Percentiles rank a stretch among this genome's conserved stretches.
Evolutionary conservation across 2,797 vertebrate species (phyloP).

Genomic region (Fratercula arctica): DNA sequence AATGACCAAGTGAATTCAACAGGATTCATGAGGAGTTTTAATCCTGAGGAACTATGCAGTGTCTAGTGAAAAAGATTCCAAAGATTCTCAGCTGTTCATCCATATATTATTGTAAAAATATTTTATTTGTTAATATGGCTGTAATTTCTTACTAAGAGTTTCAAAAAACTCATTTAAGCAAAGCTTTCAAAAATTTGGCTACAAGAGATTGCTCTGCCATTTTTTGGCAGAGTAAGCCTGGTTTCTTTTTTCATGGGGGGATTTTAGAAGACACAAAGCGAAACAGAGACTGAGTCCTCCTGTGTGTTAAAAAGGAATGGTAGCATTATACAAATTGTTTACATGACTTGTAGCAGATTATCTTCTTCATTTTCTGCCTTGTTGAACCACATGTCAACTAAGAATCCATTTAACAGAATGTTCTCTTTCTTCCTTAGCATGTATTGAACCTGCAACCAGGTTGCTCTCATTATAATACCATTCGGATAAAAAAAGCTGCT

Average conservation of each 20-base stretch:
- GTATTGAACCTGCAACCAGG: neutral
- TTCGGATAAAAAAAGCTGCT: neutral
- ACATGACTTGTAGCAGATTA: neutral
- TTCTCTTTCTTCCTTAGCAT: neutral
- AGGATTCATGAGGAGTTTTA: neutral
- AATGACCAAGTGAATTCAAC: neutral
- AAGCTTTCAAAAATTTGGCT: neutral
- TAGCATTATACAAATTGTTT: neutral
- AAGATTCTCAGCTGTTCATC: neutral
- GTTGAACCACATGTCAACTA: neutral
- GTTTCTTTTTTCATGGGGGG: neutral
- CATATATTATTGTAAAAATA: neutral
- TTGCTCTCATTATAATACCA: neutral
- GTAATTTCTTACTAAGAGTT: neutral
- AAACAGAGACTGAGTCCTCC: neutral
- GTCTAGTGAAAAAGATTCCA: neutral
- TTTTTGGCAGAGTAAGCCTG: neutral
- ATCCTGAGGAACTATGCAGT: neutral
- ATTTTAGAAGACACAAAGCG: neutral
- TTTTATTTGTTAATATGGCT: neutral
- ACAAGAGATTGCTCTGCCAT: neutral
- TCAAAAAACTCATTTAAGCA: neutral
- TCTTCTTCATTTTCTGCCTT: neutral
- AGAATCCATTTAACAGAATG: neutral
- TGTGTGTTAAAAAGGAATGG: neutral